These are phyloP conservation scores for Chaunax sp. DNA, from an alignment of 2,797 vertebrate genomes.

Conservation along the genomic window DNA sequence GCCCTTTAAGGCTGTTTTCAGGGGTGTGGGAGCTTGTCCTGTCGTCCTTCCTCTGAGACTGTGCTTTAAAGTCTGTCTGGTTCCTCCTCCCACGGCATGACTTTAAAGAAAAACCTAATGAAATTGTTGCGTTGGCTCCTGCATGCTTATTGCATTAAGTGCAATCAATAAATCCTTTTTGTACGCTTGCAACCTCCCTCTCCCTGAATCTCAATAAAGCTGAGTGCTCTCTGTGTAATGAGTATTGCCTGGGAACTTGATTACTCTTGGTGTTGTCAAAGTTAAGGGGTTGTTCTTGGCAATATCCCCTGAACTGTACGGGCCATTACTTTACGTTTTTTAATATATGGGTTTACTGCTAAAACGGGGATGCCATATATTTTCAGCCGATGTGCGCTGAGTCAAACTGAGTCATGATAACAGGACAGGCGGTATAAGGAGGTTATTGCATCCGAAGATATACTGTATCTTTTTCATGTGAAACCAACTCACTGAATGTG, in stretches of 20 bases:
- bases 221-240: constrained; percentile 85
- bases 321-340: constrained; percentile 51
- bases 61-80: constrained; percentile 34
- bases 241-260: constrained; percentile 84
- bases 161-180: constrained; percentile 87
- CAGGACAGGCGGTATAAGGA: background rate
- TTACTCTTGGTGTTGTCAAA: constrained; percentile 74
- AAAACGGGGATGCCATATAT: constrained; percentile 41
- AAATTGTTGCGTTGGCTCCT: constrained; percentile 80
- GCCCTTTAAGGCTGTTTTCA: constrained; percentile 14
- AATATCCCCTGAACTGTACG: constrained; percentile 49
- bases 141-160: constrained; percentile 86
- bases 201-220: constrained; percentile 83
- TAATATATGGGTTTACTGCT: constrained; percentile 43
- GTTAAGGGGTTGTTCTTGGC: constrained; percentile 62
- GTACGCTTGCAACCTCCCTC: constrained; percentile 68
- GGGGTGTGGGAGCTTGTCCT: constrained; percentile 30
- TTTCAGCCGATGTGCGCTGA: constrained; percentile 35
- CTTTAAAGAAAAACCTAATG: constrained; percentile 74
- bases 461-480: constrained; percentile 25
- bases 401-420: constrained; percentile 33
- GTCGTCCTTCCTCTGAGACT: constrained; percentile 31
- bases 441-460: constrained; percentile 15
- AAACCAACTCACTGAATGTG: constrained; percentile 11
- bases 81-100: constrained; percentile 30